Conservation (phyloP, 2,113 vertebrate species). For the Kryptolebias marmoratus region DNA sequence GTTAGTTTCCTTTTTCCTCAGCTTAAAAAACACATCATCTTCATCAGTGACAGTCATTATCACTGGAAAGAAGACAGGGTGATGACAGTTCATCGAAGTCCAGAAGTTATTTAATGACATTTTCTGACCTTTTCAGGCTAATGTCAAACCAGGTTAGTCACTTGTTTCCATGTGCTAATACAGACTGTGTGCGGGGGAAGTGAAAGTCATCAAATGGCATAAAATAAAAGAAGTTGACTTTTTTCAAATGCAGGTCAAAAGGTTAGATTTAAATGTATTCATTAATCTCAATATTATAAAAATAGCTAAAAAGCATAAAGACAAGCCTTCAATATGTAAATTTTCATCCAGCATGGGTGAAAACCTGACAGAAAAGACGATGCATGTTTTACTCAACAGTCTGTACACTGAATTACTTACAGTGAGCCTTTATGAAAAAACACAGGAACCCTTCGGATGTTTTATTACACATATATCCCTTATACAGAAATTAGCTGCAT, state of each 20-base stretch:
- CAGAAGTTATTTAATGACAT: constrained; percentile 10
- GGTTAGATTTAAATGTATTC: no score
- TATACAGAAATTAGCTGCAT: no score
- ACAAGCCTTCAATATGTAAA: neutral
- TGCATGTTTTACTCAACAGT: no score
- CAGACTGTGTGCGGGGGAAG: neutral
- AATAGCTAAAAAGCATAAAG: neutral
- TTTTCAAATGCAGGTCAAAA: no score
- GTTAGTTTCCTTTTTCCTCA: no score
- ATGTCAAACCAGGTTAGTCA: neutral
- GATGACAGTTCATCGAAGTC: neutral
- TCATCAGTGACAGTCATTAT: neutral
- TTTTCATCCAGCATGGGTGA: no score
- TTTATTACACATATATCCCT: no score
- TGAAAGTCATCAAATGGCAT: neutral
- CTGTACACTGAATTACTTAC: no score
- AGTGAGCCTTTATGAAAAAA: no score
- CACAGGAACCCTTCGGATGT: no score
- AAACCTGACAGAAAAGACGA: no score
- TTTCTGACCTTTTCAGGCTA: constrained; percentile 12
- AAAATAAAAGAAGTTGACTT: neutral
- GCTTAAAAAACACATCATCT: neutral
- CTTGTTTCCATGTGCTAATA: neutral
- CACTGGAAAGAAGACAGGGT: neutral
- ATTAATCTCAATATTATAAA: no score